These are phyloP conservation scores for Capromys pilorides DNA, from an alignment of 2,797 vertebrate species.

Conservation along the genomic window DNA sequence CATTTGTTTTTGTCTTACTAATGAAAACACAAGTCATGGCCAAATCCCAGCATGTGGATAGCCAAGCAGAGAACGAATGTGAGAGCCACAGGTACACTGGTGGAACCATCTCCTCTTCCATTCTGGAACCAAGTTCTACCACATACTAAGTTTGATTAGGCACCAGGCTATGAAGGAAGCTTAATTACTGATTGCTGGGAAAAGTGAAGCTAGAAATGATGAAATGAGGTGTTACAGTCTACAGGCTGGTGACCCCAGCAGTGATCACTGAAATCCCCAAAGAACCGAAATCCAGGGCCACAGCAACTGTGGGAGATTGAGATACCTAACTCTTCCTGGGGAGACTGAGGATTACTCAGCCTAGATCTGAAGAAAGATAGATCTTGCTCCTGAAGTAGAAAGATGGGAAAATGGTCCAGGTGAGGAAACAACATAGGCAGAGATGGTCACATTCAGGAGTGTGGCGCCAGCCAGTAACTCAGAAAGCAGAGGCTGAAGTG, in stretches of 20 bases:
- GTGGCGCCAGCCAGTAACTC: background rate
- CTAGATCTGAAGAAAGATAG: background rate
- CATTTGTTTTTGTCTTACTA: background rate
- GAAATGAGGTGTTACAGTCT: background rate
- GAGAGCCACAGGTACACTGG: background rate
- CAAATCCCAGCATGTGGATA: background rate
- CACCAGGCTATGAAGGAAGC: background rate
- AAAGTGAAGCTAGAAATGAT: background rate
- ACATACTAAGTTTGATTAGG: background rate
- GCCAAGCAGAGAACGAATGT: background rate
- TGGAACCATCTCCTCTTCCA: background rate
- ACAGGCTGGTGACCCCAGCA: background rate
- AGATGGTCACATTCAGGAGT: background rate
- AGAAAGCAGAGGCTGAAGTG: background rate
- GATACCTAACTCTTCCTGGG: background rate
- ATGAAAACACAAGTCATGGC: constrained; percentile 14
- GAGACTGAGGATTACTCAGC: background rate
- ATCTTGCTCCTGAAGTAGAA: background rate
- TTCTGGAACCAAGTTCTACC: background rate
- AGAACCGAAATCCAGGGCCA: background rate
- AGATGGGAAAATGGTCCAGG: background rate
- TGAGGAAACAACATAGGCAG: background rate
- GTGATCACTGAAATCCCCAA: background rate
- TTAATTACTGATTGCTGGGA: background rate
- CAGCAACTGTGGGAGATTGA: background rate